Conservation (phyloP, 2,888 invertebrate species). For the Muscina levida region DNA sequence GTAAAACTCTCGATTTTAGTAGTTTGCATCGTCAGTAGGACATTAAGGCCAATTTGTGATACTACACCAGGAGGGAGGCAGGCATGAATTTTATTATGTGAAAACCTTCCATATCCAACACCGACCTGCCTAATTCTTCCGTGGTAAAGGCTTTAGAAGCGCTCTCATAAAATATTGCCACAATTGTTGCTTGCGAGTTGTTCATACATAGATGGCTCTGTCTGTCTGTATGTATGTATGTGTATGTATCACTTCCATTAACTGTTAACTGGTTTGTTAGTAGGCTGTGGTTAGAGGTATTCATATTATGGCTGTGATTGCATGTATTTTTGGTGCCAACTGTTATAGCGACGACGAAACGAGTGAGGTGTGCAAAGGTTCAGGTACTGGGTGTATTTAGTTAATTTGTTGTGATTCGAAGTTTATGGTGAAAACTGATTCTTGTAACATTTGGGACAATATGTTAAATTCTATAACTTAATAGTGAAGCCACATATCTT, state of each 20-base stretch:
- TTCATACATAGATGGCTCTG: background rate
- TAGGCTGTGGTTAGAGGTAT: constrained; percentile 3
- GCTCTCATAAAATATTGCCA: constrained; percentile 35
- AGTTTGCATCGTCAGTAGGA: background rate
- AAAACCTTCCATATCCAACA: constrained; percentile 16
- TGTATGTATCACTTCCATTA: background rate
- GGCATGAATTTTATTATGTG: background rate
- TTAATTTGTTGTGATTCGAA: too few species aligned
- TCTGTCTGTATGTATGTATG: background rate
- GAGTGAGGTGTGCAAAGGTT: too few species aligned
- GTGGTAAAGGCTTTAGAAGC: constrained; percentile 10
- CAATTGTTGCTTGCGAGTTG: constrained; percentile 26
- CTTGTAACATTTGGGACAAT: too few species aligned
- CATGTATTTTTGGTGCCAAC: constrained; percentile 1
- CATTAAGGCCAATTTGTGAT: constrained; percentile 36
- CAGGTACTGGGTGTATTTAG: too few species aligned
- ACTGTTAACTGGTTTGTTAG: constrained; percentile 12
- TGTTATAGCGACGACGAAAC: too few species aligned
- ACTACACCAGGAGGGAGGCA: background rate
- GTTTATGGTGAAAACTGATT: too few species aligned
- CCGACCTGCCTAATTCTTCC: background rate
- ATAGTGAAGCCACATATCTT: too few species aligned
- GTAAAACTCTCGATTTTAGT: constrained; percentile 12
- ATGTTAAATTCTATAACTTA: too few species aligned
- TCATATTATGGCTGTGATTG: constrained; percentile 32